Conservation (phyloP, 2,888 invertebrate species). For the Oscheius myriophilus region DNA sequence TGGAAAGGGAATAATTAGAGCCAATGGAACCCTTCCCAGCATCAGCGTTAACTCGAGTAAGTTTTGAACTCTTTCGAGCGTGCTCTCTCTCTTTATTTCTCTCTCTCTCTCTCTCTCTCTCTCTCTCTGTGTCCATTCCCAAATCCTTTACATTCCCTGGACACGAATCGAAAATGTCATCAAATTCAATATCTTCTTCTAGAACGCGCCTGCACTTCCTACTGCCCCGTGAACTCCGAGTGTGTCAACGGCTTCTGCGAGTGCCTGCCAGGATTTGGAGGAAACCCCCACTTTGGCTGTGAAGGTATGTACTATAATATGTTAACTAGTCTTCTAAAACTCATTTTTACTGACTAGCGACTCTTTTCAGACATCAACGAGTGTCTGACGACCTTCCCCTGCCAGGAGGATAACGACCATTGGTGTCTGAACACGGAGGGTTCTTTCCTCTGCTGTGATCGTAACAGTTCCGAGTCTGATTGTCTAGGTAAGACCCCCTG, state of each 20-base stretch:
- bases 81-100: not conserved
- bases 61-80: not conserved
- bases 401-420: slow-evolving; percentile 43
- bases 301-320: slow-evolving; percentile 48
- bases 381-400: slow-evolving; percentile 44
- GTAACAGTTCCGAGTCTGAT: slow-evolving; percentile 45
- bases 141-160: no score
- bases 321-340: not conserved
- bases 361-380: slow-evolving; percentile 49
- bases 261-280: slow-evolving; percentile 62
- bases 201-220: slow-evolving; percentile 50
- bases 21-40: slow-evolving; percentile 30
- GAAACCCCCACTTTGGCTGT: slow-evolving; percentile 56
- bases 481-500: slow-evolving; percentile 35
- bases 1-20: slow-evolving; percentile 24
- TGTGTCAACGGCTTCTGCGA: slow-evolving; percentile 59
- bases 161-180: no score
- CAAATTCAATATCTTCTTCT: not conserved
- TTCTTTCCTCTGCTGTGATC: slow-evolving; percentile 68
- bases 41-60: slow-evolving; percentile 28
- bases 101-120: not conserved
- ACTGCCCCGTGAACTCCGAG: slow-evolving; percentile 61
- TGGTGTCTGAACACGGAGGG: slow-evolving; percentile 69
- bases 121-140: not conserved
- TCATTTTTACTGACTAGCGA: slow-evolving; percentile 30